Percentiles rank a stretch among this genome's conserved stretches.
Conservation (phyloP, 2,797 vertebrate genomes). For the Sardinella longiceps region DNA sequence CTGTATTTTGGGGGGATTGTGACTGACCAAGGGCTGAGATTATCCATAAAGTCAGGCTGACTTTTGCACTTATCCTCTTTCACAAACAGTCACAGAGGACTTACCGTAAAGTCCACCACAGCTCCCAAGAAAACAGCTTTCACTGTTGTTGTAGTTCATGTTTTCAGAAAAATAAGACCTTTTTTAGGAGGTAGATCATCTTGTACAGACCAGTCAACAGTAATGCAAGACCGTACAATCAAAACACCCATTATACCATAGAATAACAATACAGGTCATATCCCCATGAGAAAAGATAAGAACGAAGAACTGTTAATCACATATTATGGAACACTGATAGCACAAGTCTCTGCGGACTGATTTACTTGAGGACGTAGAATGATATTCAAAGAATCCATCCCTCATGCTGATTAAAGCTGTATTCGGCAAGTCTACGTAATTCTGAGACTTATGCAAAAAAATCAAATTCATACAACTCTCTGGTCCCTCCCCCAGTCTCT, state of each 20-base stretch:
- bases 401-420: not conserved
- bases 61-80: not conserved
- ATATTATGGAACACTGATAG: not conserved
- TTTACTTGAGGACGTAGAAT: not conserved
- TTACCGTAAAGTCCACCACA: not conserved
- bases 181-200: not conserved
- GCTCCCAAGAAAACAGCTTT: not conserved
- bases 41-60: slow-evolving; percentile 1
- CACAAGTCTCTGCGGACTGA: not conserved
- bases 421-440: too few relatives aligned
- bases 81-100: slow-evolving; percentile 8
- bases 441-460: too few relatives aligned
- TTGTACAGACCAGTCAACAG: not conserved
- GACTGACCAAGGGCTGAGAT: not conserved
- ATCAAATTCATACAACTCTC: too few relatives aligned
- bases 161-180: not conserved
- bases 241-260: not conserved
- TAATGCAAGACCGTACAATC: not conserved
- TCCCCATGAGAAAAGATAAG: not conserved
- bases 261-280: not conserved
- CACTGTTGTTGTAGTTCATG: not conserved
- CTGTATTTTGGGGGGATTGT: slow-evolving; percentile 13
- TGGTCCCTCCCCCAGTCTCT: too few relatives aligned
- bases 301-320: not conserved
- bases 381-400: not conserved